phyloP scores from a whole-genome alignment of 2,113 vertebrate genomes.

The Lagopus leucura region DNA sequence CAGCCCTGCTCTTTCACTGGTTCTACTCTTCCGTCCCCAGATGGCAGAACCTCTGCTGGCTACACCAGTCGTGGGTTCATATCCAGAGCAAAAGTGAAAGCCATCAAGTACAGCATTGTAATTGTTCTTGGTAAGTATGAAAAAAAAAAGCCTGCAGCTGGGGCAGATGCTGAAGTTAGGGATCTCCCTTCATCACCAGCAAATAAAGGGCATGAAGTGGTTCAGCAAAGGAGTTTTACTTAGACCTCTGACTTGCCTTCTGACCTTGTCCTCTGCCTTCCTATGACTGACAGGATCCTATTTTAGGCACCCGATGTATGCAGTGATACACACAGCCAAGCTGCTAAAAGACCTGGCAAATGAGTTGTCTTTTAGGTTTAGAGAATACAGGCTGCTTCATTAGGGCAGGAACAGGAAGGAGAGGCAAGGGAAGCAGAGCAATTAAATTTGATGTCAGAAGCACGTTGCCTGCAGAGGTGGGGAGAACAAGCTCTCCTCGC shows the following conservation, averaged over 20 bases:
- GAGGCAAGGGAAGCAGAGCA: neutral
- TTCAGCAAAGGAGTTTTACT: neutral
- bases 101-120: conserved; percentile 79
- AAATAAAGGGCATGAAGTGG: neutral
- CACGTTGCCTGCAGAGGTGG: neutral
- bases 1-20: neutral
- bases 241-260: neutral
- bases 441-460: neutral
- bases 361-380: neutral
- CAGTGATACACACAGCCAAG: neutral
- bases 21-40: conserved; percentile 44
- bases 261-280: neutral
- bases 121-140: conserved; percentile 78
- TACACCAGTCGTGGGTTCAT: conserved; percentile 73
- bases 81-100: conserved; percentile 81
- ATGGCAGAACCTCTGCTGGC: conserved; percentile 69
- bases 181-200: neutral
- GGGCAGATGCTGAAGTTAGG: neutral
- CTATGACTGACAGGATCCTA: neutral
- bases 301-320: neutral
- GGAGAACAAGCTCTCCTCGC: neutral
- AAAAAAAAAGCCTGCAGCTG: neutral
- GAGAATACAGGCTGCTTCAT: neutral
- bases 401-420: neutral
- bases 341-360: neutral